Evolutionary conservation across 2,888 invertebrate genomes (phyloP).

Genomic region (Merodon equestris): DNA sequence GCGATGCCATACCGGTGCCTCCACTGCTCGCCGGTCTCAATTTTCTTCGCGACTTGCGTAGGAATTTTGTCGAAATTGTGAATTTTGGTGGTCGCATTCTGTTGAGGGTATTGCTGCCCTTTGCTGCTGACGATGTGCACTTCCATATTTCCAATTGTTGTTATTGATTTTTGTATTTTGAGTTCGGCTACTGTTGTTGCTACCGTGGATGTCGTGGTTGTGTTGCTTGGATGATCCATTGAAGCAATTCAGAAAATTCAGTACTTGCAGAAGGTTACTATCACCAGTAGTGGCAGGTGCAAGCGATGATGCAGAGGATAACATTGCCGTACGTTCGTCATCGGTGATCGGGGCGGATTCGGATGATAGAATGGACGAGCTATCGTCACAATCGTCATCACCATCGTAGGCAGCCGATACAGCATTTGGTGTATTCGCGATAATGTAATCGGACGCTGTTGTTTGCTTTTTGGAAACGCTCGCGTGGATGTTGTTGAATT

Average conservation of each 20-base stretch:
- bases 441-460: no score
- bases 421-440: no score
- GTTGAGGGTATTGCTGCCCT: constrained; percentile 15
- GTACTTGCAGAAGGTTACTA: constrained; percentile 74
- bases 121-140: constrained; percentile 27
- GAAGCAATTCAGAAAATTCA: constrained; percentile 76
- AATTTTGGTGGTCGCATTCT: no score
- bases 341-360: constrained; percentile 56
- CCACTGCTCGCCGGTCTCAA: no score
- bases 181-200: no score
- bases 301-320: constrained; percentile 70
- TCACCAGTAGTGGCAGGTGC: constrained; percentile 68
- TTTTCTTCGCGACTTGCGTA: constrained; percentile 10
- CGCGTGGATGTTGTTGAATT: constrained; percentile 1
- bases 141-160: constrained; percentile 41
- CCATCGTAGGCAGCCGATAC: constrained; percentile 35
- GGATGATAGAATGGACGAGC: constrained; percentile 71
- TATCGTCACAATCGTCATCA: constrained; percentile 57
- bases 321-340: constrained; percentile 29
- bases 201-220: constrained; percentile 14
- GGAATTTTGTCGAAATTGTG: no score
- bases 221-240: constrained; percentile 70
- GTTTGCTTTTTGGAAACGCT: no score
- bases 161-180: constrained; percentile 17
- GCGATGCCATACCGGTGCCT: no score